A percentile compares a stretch with the other conserved stretches of the same genome.
Evolutionary conservation across 2,797 vertebrate genomes (phyloP).

Genomic region (Enteromius paludinosus): DNA sequence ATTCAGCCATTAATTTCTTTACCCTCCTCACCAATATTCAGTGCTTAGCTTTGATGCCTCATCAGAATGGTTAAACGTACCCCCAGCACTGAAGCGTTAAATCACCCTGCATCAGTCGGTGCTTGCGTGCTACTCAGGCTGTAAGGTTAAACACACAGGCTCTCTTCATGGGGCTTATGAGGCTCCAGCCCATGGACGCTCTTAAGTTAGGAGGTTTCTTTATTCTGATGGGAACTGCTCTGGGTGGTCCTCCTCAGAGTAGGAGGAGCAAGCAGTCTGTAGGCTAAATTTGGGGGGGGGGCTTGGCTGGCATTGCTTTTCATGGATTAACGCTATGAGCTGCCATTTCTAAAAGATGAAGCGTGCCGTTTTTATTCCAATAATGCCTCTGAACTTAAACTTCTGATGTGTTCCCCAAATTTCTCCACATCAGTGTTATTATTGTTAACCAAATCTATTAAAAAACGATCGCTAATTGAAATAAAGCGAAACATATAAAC

Average conservation of each 20-base stretch:
- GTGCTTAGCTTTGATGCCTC: constrained; percentile 35
- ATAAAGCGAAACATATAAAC: background rate
- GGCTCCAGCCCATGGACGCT: constrained; percentile 38
- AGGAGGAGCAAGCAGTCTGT: constrained; percentile 27
- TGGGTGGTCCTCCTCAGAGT: constrained; percentile 40
- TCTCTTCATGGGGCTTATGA: constrained; percentile 46
- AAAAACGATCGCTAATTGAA: background rate
- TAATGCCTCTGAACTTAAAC: background rate
- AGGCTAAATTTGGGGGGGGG: constrained; percentile 31
- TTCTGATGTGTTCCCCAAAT: background rate
- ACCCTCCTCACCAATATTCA: background rate
- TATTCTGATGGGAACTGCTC: constrained; percentile 47
- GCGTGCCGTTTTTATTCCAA: background rate
- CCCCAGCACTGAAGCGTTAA: constrained; percentile 34
- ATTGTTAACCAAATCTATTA: background rate
- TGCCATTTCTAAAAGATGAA: background rate
- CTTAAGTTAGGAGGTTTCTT: constrained; percentile 29
- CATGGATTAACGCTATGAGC: background rate
- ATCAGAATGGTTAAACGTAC: constrained; percentile 28
- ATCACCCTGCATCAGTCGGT: constrained; percentile 2
- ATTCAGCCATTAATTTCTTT: constrained; percentile 1
- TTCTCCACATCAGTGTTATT: background rate
- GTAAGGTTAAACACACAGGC: constrained; percentile 58
- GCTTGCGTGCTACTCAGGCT: constrained; percentile 30
- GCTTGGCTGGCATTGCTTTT: constrained; percentile 26